A percentile compares a stretch with the other conserved stretches of the same genome.
Conservation (phyloP, 2,888 invertebrate genomes). For the Electrophaes corylata region DNA sequence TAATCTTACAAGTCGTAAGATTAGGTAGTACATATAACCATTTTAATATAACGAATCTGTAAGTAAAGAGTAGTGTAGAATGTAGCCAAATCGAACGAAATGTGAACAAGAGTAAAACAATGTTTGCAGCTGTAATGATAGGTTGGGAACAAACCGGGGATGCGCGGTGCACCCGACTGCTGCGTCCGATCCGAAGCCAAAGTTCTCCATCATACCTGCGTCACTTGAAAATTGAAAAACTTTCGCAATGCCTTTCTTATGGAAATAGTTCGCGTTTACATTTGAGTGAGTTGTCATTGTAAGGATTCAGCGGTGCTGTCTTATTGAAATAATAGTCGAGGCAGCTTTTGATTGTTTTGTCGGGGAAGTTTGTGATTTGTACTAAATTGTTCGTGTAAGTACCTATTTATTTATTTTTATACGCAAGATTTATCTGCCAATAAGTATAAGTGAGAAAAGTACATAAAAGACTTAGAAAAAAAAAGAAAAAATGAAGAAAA, state of each 20-base stretch:
- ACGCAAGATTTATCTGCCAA: not conserved
- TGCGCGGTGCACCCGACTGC: constrained; percentile 41
- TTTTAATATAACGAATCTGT: too few relatives aligned
- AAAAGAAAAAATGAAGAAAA: too few relatives aligned
- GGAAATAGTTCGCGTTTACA: constrained; percentile 81
- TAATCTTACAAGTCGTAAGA: not conserved
- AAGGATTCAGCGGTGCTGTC: constrained; percentile 68
- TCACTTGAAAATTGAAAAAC: constrained; percentile 84
- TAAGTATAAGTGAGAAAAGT: too few relatives aligned
- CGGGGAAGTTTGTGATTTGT: constrained; percentile 2
- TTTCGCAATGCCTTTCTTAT: constrained; percentile 82
- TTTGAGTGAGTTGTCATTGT: constrained; percentile 82
- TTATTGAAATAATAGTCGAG: constrained; percentile 59
- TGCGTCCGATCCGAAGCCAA: constrained; percentile 73
- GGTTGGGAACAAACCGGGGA: constrained; percentile 41
- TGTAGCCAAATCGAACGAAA: constrained; percentile 5
- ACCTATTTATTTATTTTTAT: not conserved
- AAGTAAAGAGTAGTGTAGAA: not conserved
- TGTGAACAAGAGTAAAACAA: constrained; percentile 29
- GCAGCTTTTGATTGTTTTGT: constrained; percentile 11
- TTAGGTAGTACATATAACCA: not conserved
- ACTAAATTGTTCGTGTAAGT: not conserved
- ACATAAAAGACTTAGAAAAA: too few relatives aligned
- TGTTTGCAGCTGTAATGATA: constrained; percentile 34
- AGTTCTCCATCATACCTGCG: constrained; percentile 82